Percentiles rank a stretch among this genome's conserved stretches.
phyloP scores from a whole-genome alignment of 2,797 vertebrate genomes.

The Periophthalmus magnuspinnatus region DNA sequence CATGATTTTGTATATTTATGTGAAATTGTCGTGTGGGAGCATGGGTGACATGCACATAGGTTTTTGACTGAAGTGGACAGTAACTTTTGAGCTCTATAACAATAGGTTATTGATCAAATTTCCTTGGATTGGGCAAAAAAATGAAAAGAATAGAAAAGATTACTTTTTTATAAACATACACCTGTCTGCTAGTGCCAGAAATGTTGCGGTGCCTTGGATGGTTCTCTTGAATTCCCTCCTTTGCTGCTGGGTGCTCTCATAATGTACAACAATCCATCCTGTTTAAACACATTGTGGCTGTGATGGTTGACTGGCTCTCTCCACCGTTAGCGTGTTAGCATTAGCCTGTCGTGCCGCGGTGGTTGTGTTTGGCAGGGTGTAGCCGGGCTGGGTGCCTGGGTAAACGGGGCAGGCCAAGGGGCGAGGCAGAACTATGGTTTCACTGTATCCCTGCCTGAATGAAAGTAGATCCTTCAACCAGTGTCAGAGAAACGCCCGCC shows the following conservation, averaged over 20 bases:
- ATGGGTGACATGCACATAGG: no score
- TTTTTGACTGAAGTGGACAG: no score
- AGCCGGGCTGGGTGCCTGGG: conserved; percentile 45
- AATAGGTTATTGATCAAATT: no score
- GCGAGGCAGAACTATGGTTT: conserved; percentile 43
- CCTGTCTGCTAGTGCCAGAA: no score
- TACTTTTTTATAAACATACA: no score
- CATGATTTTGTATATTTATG: no score
- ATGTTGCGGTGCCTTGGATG: neutral
- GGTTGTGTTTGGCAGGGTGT: conserved; percentile 39
- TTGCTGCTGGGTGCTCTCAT: conserved; percentile 20
- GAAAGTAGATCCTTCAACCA: conserved; percentile 47
- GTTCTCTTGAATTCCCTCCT: neutral
- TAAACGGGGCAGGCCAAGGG: conserved; percentile 26
- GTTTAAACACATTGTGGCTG: conserved; percentile 30
- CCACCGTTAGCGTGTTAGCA: conserved; percentile 9
- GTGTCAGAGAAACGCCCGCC: conserved; percentile 1
- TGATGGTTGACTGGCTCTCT: conserved; percentile 31
- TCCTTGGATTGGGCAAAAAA: no score
- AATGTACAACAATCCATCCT: conserved; percentile 12
- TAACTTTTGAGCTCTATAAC: no score
- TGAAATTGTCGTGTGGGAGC: no score
- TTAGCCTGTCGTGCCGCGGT: conserved; percentile 24
- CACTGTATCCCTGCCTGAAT: conserved; percentile 33
- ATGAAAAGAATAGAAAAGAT: no score